Percentiles rank a stretch among this genome's conserved stretches.
Conservation (phyloP, 2,113 vertebrate species). For the Sapayoa aenigma region DNA sequence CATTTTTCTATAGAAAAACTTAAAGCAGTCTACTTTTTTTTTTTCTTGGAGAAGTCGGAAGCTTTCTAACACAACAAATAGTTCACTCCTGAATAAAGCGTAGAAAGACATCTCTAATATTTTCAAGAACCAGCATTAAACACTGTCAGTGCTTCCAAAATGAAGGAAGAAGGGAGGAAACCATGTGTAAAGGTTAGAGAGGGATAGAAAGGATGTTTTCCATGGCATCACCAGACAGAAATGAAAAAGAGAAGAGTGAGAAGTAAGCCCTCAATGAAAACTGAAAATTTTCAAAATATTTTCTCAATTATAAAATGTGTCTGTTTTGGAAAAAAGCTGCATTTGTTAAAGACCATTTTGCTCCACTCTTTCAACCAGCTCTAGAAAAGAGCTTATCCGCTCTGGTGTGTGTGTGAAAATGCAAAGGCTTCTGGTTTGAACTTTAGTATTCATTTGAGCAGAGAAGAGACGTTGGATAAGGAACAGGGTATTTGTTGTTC, state of each 20-base stretch:
- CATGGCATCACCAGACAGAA: background rate
- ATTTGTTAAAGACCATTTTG: background rate
- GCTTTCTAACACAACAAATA: background rate
- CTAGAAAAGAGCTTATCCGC: background rate
- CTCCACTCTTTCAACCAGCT: background rate
- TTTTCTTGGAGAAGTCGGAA: background rate
- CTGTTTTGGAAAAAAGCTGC: background rate
- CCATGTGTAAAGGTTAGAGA: background rate
- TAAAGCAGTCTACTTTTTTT: background rate
- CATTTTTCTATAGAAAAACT: background rate
- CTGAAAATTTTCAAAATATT: background rate
- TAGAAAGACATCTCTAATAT: background rate
- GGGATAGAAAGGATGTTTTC: background rate
- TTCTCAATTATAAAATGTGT: background rate
- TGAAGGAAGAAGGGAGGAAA: background rate
- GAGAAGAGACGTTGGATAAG: background rate
- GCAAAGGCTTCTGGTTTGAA: background rate
- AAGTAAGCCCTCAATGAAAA: background rate
- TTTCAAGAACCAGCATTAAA: background rate
- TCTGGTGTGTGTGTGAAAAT: background rate
- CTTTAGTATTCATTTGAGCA: slow-evolving; percentile 4
- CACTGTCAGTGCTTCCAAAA: background rate
- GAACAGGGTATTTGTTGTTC: slow-evolving; percentile 43
- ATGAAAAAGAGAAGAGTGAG: background rate
- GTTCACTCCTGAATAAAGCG: background rate